Evolutionary conservation across 2,888 invertebrate species (phyloP).

Genomic region (Rhagium mordax): DNA sequence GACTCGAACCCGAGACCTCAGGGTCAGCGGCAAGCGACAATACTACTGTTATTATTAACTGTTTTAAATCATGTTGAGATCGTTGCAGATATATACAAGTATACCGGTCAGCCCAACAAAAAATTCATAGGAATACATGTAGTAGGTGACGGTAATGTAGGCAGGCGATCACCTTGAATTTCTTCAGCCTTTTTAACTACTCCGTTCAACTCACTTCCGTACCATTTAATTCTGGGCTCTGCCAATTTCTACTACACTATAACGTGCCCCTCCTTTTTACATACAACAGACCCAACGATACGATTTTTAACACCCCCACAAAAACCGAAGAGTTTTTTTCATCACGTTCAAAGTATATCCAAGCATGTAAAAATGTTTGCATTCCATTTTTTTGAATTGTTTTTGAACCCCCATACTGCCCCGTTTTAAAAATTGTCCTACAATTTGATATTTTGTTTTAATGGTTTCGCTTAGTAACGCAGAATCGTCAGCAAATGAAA

Average conservation of each 20-base stretch:
- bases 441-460: slow-evolving; percentile 31
- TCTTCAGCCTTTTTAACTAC: too few relatives aligned
- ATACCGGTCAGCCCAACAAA: too few relatives aligned
- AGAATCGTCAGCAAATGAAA: slow-evolving; percentile 34
- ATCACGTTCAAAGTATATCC: neutral
- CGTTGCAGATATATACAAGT: too few relatives aligned
- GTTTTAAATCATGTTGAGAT: too few relatives aligned
- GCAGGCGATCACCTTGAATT: too few relatives aligned
- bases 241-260: neutral
- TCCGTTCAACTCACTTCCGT: neutral
- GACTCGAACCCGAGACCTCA: too few relatives aligned
- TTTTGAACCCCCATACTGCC: slow-evolving; percentile 21
- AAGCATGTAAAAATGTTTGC: slow-evolving; percentile 24
- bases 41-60: too few relatives aligned
- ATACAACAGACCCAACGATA: slow-evolving; percentile 5
- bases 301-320: slow-evolving; percentile 17
- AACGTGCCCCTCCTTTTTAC: slow-evolving; percentile 1
- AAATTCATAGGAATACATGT: too few relatives aligned
- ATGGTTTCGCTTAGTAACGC: slow-evolving; percentile 27
- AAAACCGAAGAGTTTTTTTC: neutral
- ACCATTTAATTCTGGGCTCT: neutral
- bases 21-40: too few relatives aligned
- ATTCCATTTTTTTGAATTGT: slow-evolving; percentile 13
- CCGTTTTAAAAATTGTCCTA: slow-evolving; percentile 21
- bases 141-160: too few relatives aligned